phyloP scores from a whole-genome alignment of 2,797 vertebrate species.

The Bufotes viridis region DNA sequence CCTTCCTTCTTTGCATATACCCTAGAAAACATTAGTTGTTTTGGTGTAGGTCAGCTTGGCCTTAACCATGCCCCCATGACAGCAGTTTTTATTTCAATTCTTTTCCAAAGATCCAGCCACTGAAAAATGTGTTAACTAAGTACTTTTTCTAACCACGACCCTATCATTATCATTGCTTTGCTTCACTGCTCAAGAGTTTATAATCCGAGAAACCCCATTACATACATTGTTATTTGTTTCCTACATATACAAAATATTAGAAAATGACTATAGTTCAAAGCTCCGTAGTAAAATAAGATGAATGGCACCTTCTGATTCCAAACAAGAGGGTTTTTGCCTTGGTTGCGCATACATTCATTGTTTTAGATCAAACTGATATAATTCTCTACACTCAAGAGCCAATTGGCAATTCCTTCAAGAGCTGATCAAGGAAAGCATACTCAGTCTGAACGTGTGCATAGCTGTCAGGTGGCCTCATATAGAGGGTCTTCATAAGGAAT shows the following conservation, averaged over 20 bases:
- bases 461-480: constrained; percentile 7
- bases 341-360: constrained; percentile 12
- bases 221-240: not conserved
- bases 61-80: not conserved
- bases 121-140: constrained; percentile 8
- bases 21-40: not conserved
- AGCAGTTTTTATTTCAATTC: not conserved
- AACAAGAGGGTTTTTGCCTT: not conserved
- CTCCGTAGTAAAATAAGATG: not conserved
- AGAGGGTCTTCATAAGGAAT: not conserved
- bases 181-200: not conserved
- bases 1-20: not conserved
- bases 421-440: constrained; percentile 17
- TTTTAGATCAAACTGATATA: constrained; percentile 19
- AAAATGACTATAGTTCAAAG: not conserved
- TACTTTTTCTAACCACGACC: not conserved
- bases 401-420: constrained; percentile 18
- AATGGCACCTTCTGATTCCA: not conserved
- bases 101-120: not conserved
- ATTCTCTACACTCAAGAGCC: not conserved
- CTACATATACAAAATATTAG: not conserved
- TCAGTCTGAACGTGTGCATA: not conserved
- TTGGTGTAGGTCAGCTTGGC: not conserved
- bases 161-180: not conserved
- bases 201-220: not conserved